Evolutionary conservation across 2,888 invertebrate species (phyloP).

Genomic region (Aleiodes alternator): DNA sequence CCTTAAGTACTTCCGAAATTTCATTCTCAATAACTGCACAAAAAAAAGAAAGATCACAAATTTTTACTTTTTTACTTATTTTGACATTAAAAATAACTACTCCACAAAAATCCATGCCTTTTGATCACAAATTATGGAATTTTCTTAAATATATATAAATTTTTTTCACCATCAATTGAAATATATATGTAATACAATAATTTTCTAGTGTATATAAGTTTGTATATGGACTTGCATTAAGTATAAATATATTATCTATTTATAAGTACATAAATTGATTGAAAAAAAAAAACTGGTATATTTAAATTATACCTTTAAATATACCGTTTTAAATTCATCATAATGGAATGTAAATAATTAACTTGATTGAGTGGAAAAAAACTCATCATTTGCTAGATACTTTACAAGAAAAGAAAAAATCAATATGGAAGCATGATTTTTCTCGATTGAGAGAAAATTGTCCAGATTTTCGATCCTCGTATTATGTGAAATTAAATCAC

Average conservation of each 20-base stretch:
- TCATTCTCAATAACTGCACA: conserved; percentile 1
- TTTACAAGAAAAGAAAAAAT: conserved; percentile 9
- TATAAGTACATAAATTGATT: conserved; percentile 52
- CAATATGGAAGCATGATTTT: conserved; percentile 61
- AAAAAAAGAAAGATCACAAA: not conserved
- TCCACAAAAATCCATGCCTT: conserved; percentile 23
- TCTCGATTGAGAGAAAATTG: conserved; percentile 68
- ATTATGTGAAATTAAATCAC: not conserved
- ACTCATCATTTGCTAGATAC: conserved; percentile 26
- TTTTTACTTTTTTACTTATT: not conserved
- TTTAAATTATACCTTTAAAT: conserved; percentile 68
- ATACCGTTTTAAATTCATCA: conserved; percentile 60
- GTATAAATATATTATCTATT: conserved; percentile 57
- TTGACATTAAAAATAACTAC: not conserved
- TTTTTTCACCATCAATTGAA: conserved; percentile 51
- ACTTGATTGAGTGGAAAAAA: conserved; percentile 7
- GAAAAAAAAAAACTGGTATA: conserved; percentile 60
- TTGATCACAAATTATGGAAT: conserved; percentile 29
- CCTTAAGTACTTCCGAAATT: conserved; percentile 28
- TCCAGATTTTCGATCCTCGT: conserved; percentile 50
- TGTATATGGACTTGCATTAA: conserved; percentile 54
- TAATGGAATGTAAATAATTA: conserved; percentile 29
- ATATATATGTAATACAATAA: conserved; percentile 29
- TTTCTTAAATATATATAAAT: conserved; percentile 6
- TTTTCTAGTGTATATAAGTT: conserved; percentile 49